These are phyloP conservation scores for Caerostris darwini DNA, from an alignment of 1,140 invertebrate genomes.

Conservation along the genomic window DNA sequence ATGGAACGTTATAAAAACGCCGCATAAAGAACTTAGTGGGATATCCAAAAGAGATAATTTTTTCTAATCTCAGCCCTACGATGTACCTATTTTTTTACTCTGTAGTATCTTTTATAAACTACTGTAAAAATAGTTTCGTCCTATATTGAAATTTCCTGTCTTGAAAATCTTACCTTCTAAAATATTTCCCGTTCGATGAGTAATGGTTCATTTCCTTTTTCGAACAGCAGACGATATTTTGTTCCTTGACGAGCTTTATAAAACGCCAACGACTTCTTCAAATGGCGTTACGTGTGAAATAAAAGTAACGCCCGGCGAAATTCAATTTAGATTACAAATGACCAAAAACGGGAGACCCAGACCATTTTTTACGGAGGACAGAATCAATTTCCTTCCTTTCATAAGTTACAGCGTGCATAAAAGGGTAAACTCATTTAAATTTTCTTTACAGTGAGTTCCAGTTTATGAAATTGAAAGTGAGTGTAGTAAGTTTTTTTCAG, in stretches of 20 bases:
- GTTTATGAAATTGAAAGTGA: slow-evolving; percentile 5
- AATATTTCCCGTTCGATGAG: neutral
- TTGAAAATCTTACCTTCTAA: neutral
- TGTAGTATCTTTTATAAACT: neutral
- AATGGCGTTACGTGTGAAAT: neutral
- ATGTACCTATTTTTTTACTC: neutral
- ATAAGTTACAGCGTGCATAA: neutral
- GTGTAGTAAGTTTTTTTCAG: neutral
- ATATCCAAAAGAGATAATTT: slow-evolving; percentile 10
- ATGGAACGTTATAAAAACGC: neutral
- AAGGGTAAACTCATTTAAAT: neutral
- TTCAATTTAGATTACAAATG: slow-evolving; percentile 31
- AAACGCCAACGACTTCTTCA: neutral
- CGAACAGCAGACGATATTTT: neutral
- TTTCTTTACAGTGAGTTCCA: neutral
- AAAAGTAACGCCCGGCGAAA: neutral
- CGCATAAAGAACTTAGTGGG: neutral
- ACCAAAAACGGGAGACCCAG: neutral
- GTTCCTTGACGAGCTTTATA: slow-evolving; percentile 10
- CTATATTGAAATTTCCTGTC: neutral
- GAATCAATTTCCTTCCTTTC: slow-evolving; percentile 13
- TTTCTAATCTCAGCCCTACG: slow-evolving; percentile 8
- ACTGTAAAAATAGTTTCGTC: neutral
- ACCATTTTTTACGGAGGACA: neutral
- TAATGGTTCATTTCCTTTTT: neutral